Evolutionary conservation across 64 coral and sea anemone species (phyloP), one percentile per base, ranked within the genome.

Genomic region (Dendrophyllia cribrosa): DNA sequence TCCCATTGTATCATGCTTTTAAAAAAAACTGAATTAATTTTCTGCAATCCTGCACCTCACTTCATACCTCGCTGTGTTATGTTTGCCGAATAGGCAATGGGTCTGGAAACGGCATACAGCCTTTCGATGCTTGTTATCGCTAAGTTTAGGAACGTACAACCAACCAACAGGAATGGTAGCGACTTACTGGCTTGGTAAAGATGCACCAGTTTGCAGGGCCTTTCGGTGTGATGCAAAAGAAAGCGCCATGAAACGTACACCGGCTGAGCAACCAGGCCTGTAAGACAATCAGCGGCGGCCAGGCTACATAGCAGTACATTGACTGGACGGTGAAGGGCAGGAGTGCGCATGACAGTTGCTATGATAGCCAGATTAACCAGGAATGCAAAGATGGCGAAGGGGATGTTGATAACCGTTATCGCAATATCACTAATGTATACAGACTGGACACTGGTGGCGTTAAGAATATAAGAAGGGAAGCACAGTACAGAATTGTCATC

Each of bases 301-400:
- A 78, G 50, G 75, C 75, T 13, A 78, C 75, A 78, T 50, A 78
- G 51, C 50, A 78, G n/a, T 1, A 78, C 75, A 20, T 78, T 78
- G 21, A 78, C 75, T 13, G 75, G 75, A n/a, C 50, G 50, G 10
- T 78, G 75, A 58, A 78, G 75, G 22, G 75, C 21, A 10, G 75
- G 51, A 24, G 75, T 58, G 50, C 75, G 75, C 0, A 78, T 5
- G 20, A 78, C 24, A 20, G 75, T 78, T 55, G 10, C n/a, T 78
- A 78, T 58, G 51, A 78, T 13, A 13, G 20, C 75, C 75, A 78
- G 75, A 25, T 78, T 58, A 19, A 15, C 19, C 19, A 58, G 7
- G n/a, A 78, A 55, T 25, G 75, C 75, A 25, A 78, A 78, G 4
- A 78, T 58, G 9, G 50, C 75, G n/a, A 7, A 78, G 3, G 51